Percentiles rank a stretch among this genome's conserved stretches.
Evolutionary conservation across 37 sponge, comb jelly and placozoan species (phyloP).

Genomic region (Mnemiopsis leidyi): DNA sequence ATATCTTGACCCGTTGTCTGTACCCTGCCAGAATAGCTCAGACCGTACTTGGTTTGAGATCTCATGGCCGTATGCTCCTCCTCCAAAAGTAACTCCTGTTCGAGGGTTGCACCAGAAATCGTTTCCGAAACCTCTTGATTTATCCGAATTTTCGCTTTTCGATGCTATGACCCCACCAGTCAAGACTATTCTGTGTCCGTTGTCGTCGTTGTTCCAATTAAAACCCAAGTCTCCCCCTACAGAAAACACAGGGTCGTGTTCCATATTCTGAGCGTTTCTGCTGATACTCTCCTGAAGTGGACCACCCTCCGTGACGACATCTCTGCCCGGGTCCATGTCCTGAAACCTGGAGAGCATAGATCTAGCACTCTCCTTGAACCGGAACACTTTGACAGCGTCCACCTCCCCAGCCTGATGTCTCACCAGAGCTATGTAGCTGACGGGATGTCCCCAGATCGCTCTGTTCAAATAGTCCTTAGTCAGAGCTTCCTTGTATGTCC

Average conservation of each 20-base stretch:
- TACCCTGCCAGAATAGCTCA: background rate
- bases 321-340: background rate
- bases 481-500: background rate
- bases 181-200: background rate
- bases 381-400: background rate
- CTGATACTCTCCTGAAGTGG: background rate
- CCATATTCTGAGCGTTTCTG: background rate
- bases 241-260: background rate
- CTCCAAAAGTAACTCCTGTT: background rate
- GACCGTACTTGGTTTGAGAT: background rate
- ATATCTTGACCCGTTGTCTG: background rate
- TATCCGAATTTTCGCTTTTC: background rate
- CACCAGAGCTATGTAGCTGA: background rate
- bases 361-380: background rate
- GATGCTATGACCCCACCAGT: background rate
- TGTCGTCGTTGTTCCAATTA: slow-evolving; percentile 1
- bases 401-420: background rate
- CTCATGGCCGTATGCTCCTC: background rate
- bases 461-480: background rate
- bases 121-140: background rate
- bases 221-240: background rate
- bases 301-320: slow-evolving; percentile 3
- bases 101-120: background rate
- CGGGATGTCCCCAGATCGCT: background rate
- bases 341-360: background rate